phyloP scores from a whole-genome alignment of 2,888 invertebrate genomes.

The Cerceris ruficornis region DNA sequence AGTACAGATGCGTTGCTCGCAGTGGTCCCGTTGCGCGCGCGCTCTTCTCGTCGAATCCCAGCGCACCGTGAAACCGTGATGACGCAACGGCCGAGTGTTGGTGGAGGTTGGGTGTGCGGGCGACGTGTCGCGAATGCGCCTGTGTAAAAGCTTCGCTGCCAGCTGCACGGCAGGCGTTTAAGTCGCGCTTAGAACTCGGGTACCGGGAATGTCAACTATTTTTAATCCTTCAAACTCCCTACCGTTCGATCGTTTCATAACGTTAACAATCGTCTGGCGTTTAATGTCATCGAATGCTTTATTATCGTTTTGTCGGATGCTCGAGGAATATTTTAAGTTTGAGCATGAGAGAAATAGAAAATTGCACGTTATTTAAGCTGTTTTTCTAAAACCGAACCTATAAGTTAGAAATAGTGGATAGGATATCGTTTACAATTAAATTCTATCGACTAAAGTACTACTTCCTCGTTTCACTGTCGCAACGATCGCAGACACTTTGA shows the following conservation, averaged over 20 bases:
- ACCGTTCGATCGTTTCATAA: background rate
- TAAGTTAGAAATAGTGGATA: too few species aligned
- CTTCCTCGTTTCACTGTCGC: too few species aligned
- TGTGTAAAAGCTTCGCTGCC: conserved; percentile 62
- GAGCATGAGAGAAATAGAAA: too few species aligned
- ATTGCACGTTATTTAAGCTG: too few species aligned
- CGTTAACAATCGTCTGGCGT: background rate
- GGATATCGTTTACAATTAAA: too few species aligned
- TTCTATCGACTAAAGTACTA: too few species aligned
- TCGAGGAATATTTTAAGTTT: too few species aligned
- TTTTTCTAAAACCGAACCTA: too few species aligned
- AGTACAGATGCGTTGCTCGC: conserved; percentile 64
- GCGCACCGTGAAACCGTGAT: conserved; percentile 70
- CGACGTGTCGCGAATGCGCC: conserved; percentile 66
- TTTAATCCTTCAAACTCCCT: conserved; percentile 1
- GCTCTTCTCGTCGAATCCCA: conserved; percentile 65
- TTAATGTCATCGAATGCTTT: too few species aligned
- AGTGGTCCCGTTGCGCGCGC: conserved; percentile 47
- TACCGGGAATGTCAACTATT: background rate
- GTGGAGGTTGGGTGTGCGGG: conserved; percentile 62
- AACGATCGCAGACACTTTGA: too few species aligned
- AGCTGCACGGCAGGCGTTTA: conserved; percentile 62
- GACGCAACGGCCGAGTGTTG: conserved; percentile 71
- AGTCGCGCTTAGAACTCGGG: conserved; percentile 61
- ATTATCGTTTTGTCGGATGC: too few species aligned